These are phyloP conservation scores for Scelioninae gen. 2 DNA, from an alignment of 2,888 invertebrate genomes.

Conservation along the genomic window DNA sequence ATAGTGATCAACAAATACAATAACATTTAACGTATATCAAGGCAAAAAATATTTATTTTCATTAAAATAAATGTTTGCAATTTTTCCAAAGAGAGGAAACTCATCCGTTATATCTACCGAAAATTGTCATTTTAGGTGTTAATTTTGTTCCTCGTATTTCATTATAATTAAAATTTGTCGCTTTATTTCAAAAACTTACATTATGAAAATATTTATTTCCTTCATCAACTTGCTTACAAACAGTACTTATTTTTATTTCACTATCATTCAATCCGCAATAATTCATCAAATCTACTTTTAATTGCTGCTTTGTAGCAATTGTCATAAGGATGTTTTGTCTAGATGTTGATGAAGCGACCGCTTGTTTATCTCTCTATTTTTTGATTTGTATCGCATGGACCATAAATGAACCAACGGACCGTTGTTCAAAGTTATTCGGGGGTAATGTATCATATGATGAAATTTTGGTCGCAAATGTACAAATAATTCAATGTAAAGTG, in stretches of 20 bases:
- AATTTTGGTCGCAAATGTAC: constrained; percentile 31
- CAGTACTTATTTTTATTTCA: constrained; percentile 9
- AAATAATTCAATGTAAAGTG: constrained; percentile 15
- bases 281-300: constrained; percentile 11
- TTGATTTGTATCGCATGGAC: constrained; percentile 25
- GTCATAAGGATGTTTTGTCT: constrained; percentile 22
- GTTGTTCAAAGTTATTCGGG: constrained; percentile 5
- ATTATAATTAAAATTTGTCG: constrained; percentile 12
- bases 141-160: constrained; percentile 14
- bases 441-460: constrained; percentile 33
- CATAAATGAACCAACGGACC: constrained; percentile 31
- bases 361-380: constrained; percentile 33
- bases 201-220: not conserved
- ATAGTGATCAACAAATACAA: too few species aligned
- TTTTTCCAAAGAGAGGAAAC: too few species aligned
- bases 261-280: constrained; percentile 4
- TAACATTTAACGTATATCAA: too few species aligned
- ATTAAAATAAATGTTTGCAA: too few species aligned
- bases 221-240: not conserved
- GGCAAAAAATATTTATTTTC: too few species aligned
- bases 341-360: constrained; percentile 13
- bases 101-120: too few species aligned
- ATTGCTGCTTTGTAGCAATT: constrained; percentile 29
- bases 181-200: not conserved
- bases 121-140: too few species aligned